phyloP scores from a whole-genome alignment of 2,113 vertebrate genomes.

The Cyanoliseus patagonus region DNA sequence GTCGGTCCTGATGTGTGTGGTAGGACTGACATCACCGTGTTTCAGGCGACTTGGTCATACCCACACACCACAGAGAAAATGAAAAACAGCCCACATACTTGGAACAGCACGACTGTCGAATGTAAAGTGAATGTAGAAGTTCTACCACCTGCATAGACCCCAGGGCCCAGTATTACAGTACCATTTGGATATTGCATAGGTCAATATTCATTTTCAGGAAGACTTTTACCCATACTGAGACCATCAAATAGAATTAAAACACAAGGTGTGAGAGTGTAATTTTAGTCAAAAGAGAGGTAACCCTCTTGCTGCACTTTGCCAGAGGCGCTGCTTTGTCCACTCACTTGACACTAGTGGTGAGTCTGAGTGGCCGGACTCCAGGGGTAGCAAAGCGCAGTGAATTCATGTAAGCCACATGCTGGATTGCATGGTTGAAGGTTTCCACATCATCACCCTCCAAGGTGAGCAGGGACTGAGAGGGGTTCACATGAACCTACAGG shows the following conservation, averaged over 20 bases:
- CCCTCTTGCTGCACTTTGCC: not conserved
- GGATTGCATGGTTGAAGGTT: conserved; percentile 95
- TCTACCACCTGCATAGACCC: not conserved
- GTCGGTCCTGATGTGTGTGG: not conserved
- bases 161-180: not conserved
- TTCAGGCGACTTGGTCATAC: not conserved
- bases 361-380: conserved; percentile 92
- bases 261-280: not conserved
- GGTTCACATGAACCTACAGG: conserved; percentile 93
- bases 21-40: not conserved
- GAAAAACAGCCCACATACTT: not conserved
- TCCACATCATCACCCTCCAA: conserved; percentile 96
- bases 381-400: conserved; percentile 95
- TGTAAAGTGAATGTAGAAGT: not conserved
- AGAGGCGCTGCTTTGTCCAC: not conserved
- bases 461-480: conserved; percentile 93
- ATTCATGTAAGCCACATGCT: conserved; percentile 98
- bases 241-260: not conserved
- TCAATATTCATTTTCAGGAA: not conserved
- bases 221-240: not conserved
- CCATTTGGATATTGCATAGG: not conserved
- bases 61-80: not conserved
- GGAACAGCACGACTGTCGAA: not conserved
- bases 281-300: not conserved
- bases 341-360: conserved; percentile 86